Conservation (phyloP, 2,888 invertebrate species). For the Xanthia icteritia region DNA sequence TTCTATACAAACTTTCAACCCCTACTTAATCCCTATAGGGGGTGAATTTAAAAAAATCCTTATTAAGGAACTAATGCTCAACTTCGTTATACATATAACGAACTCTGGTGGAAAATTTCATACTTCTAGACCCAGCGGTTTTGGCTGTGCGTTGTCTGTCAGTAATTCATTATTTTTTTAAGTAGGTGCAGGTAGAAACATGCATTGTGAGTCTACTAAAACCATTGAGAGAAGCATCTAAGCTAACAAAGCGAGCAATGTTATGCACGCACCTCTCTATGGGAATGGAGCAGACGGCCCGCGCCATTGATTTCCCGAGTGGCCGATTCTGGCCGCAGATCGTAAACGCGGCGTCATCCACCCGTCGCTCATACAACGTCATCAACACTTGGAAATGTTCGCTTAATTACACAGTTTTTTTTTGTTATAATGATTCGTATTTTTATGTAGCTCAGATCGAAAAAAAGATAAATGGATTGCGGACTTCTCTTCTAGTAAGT, state of each 20-base stretch:
- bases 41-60: neutral
- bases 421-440: neutral
- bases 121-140: too few species aligned
- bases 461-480: neutral
- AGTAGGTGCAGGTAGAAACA: neutral
- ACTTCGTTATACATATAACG: too few species aligned
- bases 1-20: neutral
- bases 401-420: slow-evolving; percentile 42
- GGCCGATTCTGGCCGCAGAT: slow-evolving; percentile 75
- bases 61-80: neutral
- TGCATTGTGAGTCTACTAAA: slow-evolving; percentile 6
- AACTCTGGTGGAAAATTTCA: neutral
- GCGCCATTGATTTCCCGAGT: slow-evolving; percentile 83
- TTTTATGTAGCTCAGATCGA: neutral
- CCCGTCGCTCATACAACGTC: slow-evolving; percentile 44
- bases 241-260: slow-evolving; percentile 37
- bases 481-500: too few species aligned
- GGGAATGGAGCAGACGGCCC: slow-evolving; percentile 40
- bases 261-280: slow-evolving; percentile 49
- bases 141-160: too few species aligned
- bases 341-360: slow-evolving; percentile 64
- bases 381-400: slow-evolving; percentile 46
- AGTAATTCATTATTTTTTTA: neutral
- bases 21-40: neutral
- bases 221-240: slow-evolving; percentile 5